Evolutionary conservation across 2,888 invertebrate species (phyloP), one percentile per base, ranked within the genome.

Genomic region (Ceraclea dissimilis): DNA sequence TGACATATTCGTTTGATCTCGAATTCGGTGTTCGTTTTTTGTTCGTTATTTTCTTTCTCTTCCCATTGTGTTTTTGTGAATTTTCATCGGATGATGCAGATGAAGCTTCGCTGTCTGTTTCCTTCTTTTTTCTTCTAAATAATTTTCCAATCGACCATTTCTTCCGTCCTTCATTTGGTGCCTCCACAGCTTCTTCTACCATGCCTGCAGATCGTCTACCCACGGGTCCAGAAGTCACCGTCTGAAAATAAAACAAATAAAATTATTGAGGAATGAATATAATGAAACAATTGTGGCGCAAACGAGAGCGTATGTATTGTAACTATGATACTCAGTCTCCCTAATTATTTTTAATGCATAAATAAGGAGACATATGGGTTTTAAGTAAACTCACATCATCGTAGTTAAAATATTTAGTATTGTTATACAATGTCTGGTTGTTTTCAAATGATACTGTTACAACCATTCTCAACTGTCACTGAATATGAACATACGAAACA

Each of bases 81-180:
- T 72, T 71, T 44, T 74, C 75, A 26, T 74, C 76, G 57, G 69
- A 74, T 13, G 56, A 53, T 63, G 79, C 80, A 16, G 79, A 79
- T 54, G 80, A 81, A 54, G 79, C 76, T 11, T 76, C 80, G 49
- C 76, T 79, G 62, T 82, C 83, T 47, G 80, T 79, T 59, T 83
- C 82, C 63, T 84, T 84, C 70, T 88, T 88, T 71, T 86, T 86
- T 67, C 86, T 79, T 61, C 87, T 79, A 67, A 91, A 87, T 2
- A 91, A 78, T 65, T 85, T 86, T 6, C 90, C 89, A 46, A 91
- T 80, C 8, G 88, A 87, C 90, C 90, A 91, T 70, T 88, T 89
- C 66, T 80, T 82, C 64, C 84, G 86, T 65, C 83, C 84, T 66
- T 79, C 80, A 62, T 79, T 77, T 46, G 54, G 46, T 48, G 56